phyloP scores from a whole-genome alignment of 1,140 invertebrate genomes.

The Leptinotarsa texana region DNA sequence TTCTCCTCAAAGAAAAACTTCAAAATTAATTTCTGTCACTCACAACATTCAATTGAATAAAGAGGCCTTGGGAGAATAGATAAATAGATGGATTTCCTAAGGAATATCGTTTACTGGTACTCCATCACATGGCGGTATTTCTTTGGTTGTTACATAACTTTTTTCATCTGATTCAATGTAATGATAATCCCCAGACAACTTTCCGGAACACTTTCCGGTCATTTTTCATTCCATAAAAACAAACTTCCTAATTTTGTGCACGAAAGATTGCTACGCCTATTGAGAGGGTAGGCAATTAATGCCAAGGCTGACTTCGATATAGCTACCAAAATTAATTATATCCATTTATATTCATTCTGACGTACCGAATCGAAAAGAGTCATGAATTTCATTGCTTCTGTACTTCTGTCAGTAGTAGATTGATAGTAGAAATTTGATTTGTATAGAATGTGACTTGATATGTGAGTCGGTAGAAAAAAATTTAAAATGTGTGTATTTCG shows the following conservation, averaged over 20 bases:
- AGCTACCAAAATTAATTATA: constrained; percentile 1
- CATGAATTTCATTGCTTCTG: not conserved
- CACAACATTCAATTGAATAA: too few relatives aligned
- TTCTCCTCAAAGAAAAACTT: too few relatives aligned
- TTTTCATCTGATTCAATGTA: too few relatives aligned
- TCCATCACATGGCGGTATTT: too few relatives aligned
- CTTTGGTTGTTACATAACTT: too few relatives aligned
- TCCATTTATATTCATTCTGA: not conserved
- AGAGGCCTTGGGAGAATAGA: too few relatives aligned
- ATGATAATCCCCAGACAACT: not conserved
- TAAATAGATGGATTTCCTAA: too few relatives aligned
- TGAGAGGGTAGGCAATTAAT: not conserved
- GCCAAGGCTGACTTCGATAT: constrained; percentile 1
- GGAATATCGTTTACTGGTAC: too few relatives aligned
- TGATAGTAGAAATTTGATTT: not conserved
- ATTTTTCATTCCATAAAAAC: not conserved
- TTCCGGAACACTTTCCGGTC: not conserved
- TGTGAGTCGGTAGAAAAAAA: too few relatives aligned
- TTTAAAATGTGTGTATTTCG: too few relatives aligned
- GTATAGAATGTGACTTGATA: not conserved
- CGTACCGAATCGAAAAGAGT: not conserved
- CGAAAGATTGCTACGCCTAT: not conserved
- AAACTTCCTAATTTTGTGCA: constrained; percentile 1
- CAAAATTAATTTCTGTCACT: too few relatives aligned
- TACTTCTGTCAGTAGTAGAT: not conserved